phyloP scores from a whole-genome alignment of 2,113 vertebrate genomes.

The Mustela nigripes region DNA sequence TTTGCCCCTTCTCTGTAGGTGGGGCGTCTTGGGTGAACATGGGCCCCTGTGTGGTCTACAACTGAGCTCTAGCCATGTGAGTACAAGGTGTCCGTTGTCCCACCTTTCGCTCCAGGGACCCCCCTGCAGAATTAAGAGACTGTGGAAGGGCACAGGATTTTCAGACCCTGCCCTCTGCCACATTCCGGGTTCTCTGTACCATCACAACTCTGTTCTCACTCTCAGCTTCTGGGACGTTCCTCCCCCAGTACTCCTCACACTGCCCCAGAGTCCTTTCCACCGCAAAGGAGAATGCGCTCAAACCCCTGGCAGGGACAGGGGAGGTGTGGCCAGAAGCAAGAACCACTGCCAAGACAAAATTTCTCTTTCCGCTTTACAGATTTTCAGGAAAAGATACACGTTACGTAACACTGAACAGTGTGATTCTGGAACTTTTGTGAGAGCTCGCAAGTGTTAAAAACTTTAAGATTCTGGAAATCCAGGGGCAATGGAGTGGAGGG shows the following conservation, averaged over 20 bases:
- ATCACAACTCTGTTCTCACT: background rate
- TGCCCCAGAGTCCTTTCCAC: background rate
- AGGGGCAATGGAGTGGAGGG: background rate
- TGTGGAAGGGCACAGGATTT: background rate
- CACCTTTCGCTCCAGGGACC: background rate
- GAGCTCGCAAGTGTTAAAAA: background rate
- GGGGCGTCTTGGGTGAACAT: background rate
- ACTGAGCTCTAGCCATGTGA: background rate
- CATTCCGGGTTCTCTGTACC: fast-evolving
- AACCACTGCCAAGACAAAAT: background rate
- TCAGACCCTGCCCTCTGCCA: background rate
- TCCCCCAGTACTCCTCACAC: background rate
- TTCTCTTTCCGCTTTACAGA: background rate
- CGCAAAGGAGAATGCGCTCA: background rate
- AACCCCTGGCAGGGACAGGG: background rate
- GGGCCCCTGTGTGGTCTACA: background rate
- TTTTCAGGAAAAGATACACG: background rate
- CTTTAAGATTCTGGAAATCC: background rate
- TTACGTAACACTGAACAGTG: background rate
- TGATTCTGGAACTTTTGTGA: slow-evolving; percentile 30
- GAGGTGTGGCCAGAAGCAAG: background rate
- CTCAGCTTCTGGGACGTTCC: background rate
- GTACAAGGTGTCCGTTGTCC: background rate
- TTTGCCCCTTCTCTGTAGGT: background rate
- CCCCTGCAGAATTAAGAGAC: background rate